Evolutionary conservation across 2,113 vertebrate species (phyloP).

Genomic region (Saccopteryx bilineata): DNA sequence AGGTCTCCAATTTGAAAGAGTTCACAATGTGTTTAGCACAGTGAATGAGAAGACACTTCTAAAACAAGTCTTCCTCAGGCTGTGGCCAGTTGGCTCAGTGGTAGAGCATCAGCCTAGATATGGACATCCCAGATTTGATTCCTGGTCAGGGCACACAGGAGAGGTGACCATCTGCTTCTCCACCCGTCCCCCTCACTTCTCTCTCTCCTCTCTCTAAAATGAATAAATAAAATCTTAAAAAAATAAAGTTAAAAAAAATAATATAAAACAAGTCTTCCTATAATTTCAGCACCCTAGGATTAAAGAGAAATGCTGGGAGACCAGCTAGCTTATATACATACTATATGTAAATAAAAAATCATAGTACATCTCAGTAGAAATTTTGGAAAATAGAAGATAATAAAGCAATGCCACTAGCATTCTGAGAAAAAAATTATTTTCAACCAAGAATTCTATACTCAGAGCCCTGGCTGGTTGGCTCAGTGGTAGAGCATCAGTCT

Average conservation of each 20-base stretch:
- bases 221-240: too few relatives aligned
- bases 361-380: background rate
- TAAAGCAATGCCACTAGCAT: background rate
- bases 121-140: too few relatives aligned
- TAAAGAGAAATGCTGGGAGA: constrained; percentile 41
- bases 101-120: too few relatives aligned
- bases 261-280: background rate
- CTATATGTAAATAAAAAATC: background rate
- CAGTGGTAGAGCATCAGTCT: too few relatives aligned
- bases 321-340: background rate
- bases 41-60: background rate
- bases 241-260: too few relatives aligned
- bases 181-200: too few relatives aligned
- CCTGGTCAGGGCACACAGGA: too few relatives aligned
- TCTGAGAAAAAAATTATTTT: constrained; percentile 43
- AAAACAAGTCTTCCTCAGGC: background rate
- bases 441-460: background rate
- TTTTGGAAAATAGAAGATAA: background rate
- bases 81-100: too few relatives aligned
- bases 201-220: too few relatives aligned
- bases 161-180: too few relatives aligned
- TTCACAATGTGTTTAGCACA: background rate
- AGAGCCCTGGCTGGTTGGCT: too few relatives aligned
- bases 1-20: background rate
- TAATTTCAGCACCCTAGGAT: background rate